Percentiles rank a stretch among this genome's conserved stretches.
phyloP scores from a whole-genome alignment of 1,140 invertebrate genomes.

The Listronotus oregonensis region DNA sequence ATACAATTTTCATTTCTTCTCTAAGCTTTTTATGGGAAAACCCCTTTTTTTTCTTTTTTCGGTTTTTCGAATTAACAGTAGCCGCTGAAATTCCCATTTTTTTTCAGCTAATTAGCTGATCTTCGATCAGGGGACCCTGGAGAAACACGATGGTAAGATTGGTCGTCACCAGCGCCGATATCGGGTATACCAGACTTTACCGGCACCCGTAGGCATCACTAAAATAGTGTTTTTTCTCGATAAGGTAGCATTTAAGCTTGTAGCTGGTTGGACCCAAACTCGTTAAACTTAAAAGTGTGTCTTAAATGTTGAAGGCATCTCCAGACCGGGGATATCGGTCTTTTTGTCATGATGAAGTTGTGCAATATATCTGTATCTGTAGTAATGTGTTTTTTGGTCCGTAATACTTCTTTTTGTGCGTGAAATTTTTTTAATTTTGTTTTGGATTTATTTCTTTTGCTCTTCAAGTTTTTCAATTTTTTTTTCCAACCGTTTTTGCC shows the following conservation, averaged over 20 bases:
- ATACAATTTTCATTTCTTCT: too few relatives aligned
- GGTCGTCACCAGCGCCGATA: too few relatives aligned
- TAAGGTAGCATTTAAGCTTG: constrained; percentile 91
- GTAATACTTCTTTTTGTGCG: too few relatives aligned
- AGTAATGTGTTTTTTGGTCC: too few relatives aligned
- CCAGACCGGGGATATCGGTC: constrained; percentile 48
- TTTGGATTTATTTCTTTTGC: constrained; percentile 3
- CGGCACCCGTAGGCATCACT: constrained; percentile 97
- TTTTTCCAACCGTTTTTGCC: constrained; percentile 16
- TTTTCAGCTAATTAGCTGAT: too few relatives aligned
- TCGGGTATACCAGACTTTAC: constrained; percentile 97
- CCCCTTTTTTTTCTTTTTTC: too few relatives aligned
- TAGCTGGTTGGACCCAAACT: constrained; percentile 90
- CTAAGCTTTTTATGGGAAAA: too few relatives aligned
- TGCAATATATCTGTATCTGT: constrained; percentile 9
- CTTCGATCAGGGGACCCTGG: constrained; percentile 92
- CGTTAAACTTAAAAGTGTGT: constrained; percentile 82
- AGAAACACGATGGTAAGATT: constrained; percentile 94
- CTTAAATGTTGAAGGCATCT: constrained; percentile 72
- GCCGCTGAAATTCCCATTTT: too few relatives aligned
- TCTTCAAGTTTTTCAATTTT: constrained; percentile 7
- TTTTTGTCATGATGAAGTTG: too few relatives aligned
- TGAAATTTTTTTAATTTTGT: too few relatives aligned
- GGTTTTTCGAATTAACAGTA: too few relatives aligned
- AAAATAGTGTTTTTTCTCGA: constrained; percentile 90